Evolutionary conservation across 1,140 invertebrate genomes (phyloP).

Genomic region (Plectrocnemia conspersa): DNA sequence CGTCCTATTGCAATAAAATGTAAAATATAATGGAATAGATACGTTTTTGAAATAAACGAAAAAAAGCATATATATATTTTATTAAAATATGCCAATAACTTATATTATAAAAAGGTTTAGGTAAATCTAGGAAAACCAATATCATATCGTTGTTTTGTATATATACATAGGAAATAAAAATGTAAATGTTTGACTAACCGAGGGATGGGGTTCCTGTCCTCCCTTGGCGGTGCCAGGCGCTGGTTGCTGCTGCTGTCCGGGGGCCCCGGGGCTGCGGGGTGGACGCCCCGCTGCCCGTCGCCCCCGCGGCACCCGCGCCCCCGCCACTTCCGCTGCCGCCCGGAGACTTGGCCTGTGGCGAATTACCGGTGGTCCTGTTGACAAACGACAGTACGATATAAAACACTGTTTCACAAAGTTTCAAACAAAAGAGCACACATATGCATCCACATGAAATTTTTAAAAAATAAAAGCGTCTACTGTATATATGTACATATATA

Average conservation of each 20-base stretch:
- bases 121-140: too few species aligned
- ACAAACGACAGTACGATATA: background rate
- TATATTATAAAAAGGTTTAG: too few species aligned
- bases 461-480: too few species aligned
- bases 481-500: too few species aligned
- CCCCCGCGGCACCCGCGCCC: slow-evolving; percentile 39
- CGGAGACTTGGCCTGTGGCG: slow-evolving; percentile 64
- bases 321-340: slow-evolving; percentile 60
- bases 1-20: too few species aligned
- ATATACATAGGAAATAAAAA: too few species aligned
- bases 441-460: too few species aligned
- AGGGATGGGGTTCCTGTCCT: slow-evolving; percentile 64
- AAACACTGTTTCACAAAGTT: background rate
- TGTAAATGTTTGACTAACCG: slow-evolving; percentile 55
- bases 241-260: slow-evolving; percentile 59
- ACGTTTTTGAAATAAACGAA: too few species aligned
- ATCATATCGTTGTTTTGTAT: too few species aligned
- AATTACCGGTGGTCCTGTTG: slow-evolving; percentile 63
- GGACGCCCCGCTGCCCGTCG: slow-evolving; percentile 39
- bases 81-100: too few species aligned
- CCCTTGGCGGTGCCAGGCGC: slow-evolving; percentile 69
- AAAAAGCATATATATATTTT: too few species aligned
- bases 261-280: slow-evolving; percentile 42
- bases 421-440: background rate
- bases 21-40: too few species aligned